Percentiles rank a stretch among this genome's conserved stretches.
phyloP scores from a whole-genome alignment of 2,888 invertebrate genomes.

The Trissoscelio sp. region DNA sequence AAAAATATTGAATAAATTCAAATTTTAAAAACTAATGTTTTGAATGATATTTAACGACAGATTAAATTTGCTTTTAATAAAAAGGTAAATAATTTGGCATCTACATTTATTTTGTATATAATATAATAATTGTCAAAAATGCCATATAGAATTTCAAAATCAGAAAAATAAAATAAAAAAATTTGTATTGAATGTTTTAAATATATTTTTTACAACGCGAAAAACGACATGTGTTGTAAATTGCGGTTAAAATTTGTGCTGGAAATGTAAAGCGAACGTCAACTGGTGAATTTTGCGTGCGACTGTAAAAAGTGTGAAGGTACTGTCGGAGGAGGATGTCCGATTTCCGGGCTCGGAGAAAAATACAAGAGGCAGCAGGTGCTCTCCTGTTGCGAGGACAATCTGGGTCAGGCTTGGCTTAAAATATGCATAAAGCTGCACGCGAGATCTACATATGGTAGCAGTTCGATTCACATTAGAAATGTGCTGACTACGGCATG shows the following conservation, averaged over 20 bases:
- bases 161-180: too few species aligned
- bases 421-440: conserved; percentile 81
- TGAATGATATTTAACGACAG: too few species aligned
- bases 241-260: background rate
- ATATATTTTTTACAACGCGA: too few species aligned
- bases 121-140: too few species aligned
- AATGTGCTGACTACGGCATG: conserved; percentile 77
- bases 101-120: too few species aligned
- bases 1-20: too few species aligned
- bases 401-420: conserved; percentile 81
- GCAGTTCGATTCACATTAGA: conserved; percentile 79
- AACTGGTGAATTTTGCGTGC: conserved; percentile 17
- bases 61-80: too few species aligned
- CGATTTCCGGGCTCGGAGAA: conserved; percentile 40
- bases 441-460: conserved; percentile 77
- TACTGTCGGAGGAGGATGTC: conserved; percentile 32
- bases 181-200: too few species aligned
- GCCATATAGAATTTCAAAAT: too few species aligned
- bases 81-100: too few species aligned
- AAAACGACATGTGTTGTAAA: conserved; percentile 2
- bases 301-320: conserved; percentile 16
- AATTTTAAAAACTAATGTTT: too few species aligned
- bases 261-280: background rate
- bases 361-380: conserved; percentile 63
- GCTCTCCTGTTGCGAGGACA: conserved; percentile 78